phyloP scores from a whole-genome alignment of 92 coral and sea anemone species.

The Virgularia gustaviana region DNA sequence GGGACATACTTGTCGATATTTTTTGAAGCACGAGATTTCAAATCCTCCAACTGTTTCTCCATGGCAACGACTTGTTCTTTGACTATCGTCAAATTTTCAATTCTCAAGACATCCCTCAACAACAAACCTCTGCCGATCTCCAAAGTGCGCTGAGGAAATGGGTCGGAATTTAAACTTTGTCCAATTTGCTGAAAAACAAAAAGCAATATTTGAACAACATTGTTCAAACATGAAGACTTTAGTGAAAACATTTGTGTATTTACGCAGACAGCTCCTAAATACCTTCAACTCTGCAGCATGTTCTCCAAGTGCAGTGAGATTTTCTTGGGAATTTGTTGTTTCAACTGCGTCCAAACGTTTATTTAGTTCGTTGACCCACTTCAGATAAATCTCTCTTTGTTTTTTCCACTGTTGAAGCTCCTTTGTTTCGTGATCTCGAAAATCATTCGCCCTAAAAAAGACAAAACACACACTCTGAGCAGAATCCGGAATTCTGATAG shows the following conservation, averaged over 20 bases:
- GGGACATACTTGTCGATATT: constrained; percentile 29
- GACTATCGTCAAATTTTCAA: neutral
- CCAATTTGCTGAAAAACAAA: neutral
- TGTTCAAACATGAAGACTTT: no score
- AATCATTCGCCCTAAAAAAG: neutral
- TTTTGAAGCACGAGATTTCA: constrained; percentile 6
- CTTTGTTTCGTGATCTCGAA: constrained; percentile 3
- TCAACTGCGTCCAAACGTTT: constrained; percentile 8
- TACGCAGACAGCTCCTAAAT: neutral
- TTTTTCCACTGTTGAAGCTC: constrained; percentile 3
- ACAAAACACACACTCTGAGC: no score
- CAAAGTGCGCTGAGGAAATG: constrained; percentile 2
- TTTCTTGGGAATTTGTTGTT: constrained; percentile 12
- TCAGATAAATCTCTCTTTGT: constrained; percentile 7
- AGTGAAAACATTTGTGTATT: neutral
- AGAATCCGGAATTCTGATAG: no score
- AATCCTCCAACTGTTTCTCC: constrained; percentile 17
- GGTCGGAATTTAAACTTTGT: constrained; percentile 22
- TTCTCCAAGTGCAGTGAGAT: neutral
- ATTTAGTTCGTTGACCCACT: constrained; percentile 25
- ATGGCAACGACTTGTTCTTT: constrained; percentile 23
- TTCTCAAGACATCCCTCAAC: neutral
- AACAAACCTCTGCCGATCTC: constrained; percentile 29
- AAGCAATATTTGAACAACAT: neutral
- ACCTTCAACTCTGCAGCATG: constrained; percentile 18